Percentiles rank a stretch among this genome's conserved stretches.
Evolutionary conservation across 2,797 vertebrate species (phyloP).

Genomic region (Cirrhinus molitorella): DNA sequence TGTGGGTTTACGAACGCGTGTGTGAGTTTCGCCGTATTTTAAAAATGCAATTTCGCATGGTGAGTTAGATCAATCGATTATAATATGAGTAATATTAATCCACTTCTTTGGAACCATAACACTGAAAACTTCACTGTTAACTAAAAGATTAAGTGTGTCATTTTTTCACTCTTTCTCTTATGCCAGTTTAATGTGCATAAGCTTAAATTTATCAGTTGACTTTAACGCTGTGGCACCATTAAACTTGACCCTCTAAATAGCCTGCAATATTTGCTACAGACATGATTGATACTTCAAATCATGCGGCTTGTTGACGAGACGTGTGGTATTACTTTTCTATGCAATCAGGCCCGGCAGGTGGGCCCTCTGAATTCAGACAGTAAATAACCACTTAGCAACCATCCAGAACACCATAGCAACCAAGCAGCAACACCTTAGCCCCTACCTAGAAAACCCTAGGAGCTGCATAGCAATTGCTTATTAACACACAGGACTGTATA

Average conservation of each 20-base stretch:
- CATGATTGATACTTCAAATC: not conserved
- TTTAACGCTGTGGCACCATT: not conserved
- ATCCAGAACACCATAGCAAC: slow-evolving; percentile 17
- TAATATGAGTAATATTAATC: slow-evolving; percentile 25
- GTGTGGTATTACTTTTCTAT: not conserved
- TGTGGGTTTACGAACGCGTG: slow-evolving; percentile 16
- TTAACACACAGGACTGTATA: not conserved
- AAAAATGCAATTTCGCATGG: slow-evolving; percentile 16
- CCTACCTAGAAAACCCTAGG: not conserved
- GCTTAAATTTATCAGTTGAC: not conserved
- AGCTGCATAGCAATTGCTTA: not conserved
- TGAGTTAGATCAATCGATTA: slow-evolving; percentile 21
- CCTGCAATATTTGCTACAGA: not conserved
- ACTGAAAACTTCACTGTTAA: slow-evolving; percentile 10
- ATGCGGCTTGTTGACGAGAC: not conserved
- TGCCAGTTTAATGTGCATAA: not conserved
- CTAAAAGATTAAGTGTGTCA: not conserved
- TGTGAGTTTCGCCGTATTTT: slow-evolving; percentile 3
- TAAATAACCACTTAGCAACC: not conserved
- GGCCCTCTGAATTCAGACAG: not conserved
- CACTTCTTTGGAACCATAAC: not conserved
- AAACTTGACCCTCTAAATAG: not conserved
- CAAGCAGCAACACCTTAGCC: not conserved
- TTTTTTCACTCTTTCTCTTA: not conserved
- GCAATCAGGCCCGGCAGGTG: slow-evolving; percentile 10